These are phyloP conservation scores for Gymnocypris eckloni DNA, from an alignment of 2,797 vertebrate species.

Conservation along the genomic window DNA sequence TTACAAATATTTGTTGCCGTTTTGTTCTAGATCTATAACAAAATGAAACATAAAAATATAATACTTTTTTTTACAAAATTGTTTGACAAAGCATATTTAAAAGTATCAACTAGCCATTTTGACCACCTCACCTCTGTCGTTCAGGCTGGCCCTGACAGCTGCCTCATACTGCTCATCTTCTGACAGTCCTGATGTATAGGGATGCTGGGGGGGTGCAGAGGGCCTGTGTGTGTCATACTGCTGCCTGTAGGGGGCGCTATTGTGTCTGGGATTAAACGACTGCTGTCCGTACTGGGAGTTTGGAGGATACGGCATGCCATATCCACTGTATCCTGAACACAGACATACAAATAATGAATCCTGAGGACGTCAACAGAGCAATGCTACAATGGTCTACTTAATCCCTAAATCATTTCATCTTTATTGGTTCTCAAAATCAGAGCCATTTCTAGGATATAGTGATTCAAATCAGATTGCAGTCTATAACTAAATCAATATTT, in stretches of 20 bases:
- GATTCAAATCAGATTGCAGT: neutral
- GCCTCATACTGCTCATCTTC: slow-evolving; percentile 89
- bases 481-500: neutral
- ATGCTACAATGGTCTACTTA: neutral
- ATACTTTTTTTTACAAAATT: neutral
- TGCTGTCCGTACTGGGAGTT: slow-evolving; percentile 21
- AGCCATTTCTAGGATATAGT: neutral
- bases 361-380: neutral
- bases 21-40: neutral
- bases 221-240: neutral
- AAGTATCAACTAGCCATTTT: neutral
- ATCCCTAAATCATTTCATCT: neutral
- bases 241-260: slow-evolving; percentile 6
- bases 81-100: neutral
- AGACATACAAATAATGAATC: neutral
- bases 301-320: slow-evolving; percentile 4
- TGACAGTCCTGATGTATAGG: slow-evolving; percentile 82
- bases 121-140: slow-evolving; percentile 79
- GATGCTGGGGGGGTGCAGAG: slow-evolving; percentile 56
- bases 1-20: neutral
- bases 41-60: neutral
- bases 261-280: slow-evolving; percentile 2
- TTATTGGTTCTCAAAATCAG: neutral
- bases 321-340: slow-evolving; percentile 66
- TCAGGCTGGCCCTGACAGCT: slow-evolving; percentile 87